Evolutionary conservation across 2,888 invertebrate species (phyloP), one percentile per base, ranked within the genome.

Genomic region (Caenorhabditis virilis): DNA sequence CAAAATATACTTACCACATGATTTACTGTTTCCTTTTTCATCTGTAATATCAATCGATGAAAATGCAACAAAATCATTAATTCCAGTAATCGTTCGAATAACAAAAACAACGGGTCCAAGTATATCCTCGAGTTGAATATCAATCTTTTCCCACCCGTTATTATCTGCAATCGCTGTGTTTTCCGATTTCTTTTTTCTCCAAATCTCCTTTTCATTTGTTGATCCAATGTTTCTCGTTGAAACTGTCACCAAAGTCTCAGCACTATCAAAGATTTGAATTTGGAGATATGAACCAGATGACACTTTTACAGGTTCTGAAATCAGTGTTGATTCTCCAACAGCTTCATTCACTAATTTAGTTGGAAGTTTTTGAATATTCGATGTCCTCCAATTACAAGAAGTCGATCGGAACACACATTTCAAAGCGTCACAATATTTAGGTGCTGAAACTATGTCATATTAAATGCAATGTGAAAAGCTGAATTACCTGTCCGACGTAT

Each of bases 321-420:
- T 51, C 7, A 61, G 33, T 18, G 22, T 11, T 6, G 61, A 61
- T 46, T 50, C 51, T 11, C 61, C 61, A 6, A 46, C 45, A 13
- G 55, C 61, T 42, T 61, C 61, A 26, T 61, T 61, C 9, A 61
- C 61, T 11, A 55, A 33, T 42, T 61, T 61, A 20, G 30, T 47
- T 1, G 54, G 55, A 26, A 61, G 51, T 20, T 33, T 18, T 27
- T 61, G 61, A 6, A 55, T 55, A 33, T 61, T 61, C n/a, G 61
- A 16, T 7, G 30, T 5, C 11, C 46, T 38, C 61, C 61, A 61
- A 1, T 54, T 45, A 42, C 61, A 61, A 0, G 20, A 5, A 0
- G 50, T 39, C 5, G 47, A 50, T 11, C 35, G 50, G 30, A 61
- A 61, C 23, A 27, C 25, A 25, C 61, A 61, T 16, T 36, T 22